These are phyloP conservation scores for Acanthisitta chloris DNA, from an alignment of 2,113 vertebrate species.

Conservation along the genomic window DNA sequence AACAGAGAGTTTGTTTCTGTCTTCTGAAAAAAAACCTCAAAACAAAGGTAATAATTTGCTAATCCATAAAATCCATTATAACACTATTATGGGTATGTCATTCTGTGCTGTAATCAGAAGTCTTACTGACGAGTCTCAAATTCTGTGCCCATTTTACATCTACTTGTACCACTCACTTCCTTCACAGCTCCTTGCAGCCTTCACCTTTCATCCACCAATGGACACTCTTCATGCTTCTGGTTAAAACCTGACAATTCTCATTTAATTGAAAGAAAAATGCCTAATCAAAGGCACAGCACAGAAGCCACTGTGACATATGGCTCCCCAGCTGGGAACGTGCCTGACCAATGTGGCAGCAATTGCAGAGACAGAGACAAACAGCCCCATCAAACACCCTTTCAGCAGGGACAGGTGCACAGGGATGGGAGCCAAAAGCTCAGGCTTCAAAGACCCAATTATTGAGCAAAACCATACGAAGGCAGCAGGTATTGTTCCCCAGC, in stretches of 20 bases:
- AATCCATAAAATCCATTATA: background rate
- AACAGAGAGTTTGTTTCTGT: background rate
- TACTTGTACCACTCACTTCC: background rate
- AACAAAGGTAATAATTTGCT: background rate
- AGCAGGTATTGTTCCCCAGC: background rate
- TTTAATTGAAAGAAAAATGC: constrained; percentile 13
- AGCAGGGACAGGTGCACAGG: background rate
- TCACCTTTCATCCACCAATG: background rate
- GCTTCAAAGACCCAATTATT: background rate
- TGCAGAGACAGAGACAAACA: background rate
- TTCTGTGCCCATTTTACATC: background rate
- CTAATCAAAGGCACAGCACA: background rate
- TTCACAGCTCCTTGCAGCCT: background rate
- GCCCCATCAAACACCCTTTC: background rate
- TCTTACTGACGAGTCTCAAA: background rate
- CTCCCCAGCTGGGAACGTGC: constrained; percentile 4
- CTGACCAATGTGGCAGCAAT: background rate
- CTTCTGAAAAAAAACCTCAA: background rate
- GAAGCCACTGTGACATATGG: background rate
- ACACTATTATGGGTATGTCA: background rate
- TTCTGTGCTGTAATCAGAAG: background rate
- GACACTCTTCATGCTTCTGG: background rate
- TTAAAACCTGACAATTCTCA: background rate
- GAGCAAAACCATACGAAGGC: background rate
- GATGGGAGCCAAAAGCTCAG: background rate